phyloP scores from a whole-genome alignment of 2,888 invertebrate genomes.

The Ophion costatus region DNA sequence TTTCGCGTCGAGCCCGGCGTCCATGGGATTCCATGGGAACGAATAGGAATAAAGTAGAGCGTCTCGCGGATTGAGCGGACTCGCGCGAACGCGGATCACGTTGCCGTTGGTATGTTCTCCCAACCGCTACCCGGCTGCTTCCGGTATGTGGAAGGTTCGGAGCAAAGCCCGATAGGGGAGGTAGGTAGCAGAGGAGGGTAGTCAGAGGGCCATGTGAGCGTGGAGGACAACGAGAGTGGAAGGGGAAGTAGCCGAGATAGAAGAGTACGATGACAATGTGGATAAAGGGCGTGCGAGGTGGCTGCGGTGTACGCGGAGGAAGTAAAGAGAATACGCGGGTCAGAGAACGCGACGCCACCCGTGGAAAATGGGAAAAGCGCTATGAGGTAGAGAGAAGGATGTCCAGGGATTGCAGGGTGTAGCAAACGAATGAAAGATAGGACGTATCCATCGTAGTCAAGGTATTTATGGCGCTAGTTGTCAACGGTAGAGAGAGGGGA shows the following conservation, averaged over 20 bases:
- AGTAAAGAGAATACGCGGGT: conserved; percentile 38
- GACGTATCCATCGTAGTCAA: conserved; percentile 75
- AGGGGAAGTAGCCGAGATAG: conserved; percentile 33
- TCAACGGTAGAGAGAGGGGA: conserved; percentile 71
- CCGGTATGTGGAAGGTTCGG: conserved; percentile 27
- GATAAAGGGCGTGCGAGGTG: conserved; percentile 34
- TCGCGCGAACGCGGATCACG: conserved; percentile 54
- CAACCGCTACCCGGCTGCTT: conserved; percentile 20
- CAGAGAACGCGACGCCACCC: conserved; percentile 46
- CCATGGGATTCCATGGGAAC: conserved; percentile 51
- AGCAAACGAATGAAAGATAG: conserved; percentile 65
- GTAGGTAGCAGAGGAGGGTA: conserved; percentile 27
- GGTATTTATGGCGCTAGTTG: conserved; percentile 78
- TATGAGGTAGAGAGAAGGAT: not conserved
- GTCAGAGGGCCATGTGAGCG: conserved; percentile 16
- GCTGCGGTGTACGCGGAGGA: conserved; percentile 32
- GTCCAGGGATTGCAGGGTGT: conserved; percentile 35
- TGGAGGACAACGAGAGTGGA: conserved; percentile 17
- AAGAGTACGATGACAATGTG: conserved; percentile 50
- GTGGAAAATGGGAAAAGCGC: conserved; percentile 38
- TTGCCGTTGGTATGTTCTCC: conserved; percentile 48
- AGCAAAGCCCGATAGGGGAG: conserved; percentile 33
- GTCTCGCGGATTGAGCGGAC: conserved; percentile 61
- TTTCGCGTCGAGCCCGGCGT: conserved; percentile 60
- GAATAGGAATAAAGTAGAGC: conserved; percentile 68